Percentiles rank a stretch among this genome's conserved stretches.
phyloP scores from a whole-genome alignment of 2,888 invertebrate species.

The Agonopterix heracliana region DNA sequence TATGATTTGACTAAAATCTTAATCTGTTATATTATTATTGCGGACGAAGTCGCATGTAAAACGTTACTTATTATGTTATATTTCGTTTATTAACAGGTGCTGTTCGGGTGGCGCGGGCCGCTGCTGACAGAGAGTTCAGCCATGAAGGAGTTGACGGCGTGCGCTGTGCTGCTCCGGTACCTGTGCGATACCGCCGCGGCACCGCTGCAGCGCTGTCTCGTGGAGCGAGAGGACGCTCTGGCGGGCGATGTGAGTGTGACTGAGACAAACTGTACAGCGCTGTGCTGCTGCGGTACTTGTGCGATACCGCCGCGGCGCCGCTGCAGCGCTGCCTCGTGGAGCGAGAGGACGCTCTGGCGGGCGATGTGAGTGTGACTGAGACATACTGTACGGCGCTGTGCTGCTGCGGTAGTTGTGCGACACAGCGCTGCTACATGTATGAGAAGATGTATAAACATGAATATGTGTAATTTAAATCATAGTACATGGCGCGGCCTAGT shows the following conservation, averaged over 20 bases:
- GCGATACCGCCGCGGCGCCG: constrained; percentile 91
- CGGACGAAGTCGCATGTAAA: too few species aligned
- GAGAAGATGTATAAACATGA: too few species aligned
- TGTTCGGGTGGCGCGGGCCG: constrained; percentile 89
- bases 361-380: constrained; percentile 74
- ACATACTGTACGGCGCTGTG: constrained; percentile 57
- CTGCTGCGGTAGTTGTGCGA: constrained; percentile 89
- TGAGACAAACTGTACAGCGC: constrained; percentile 42
- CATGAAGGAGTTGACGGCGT: constrained; percentile 77
- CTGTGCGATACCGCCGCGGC: constrained; percentile 91
- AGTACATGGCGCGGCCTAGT: too few species aligned
- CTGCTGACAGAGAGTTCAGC: constrained; percentile 69
- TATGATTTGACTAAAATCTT: too few species aligned
- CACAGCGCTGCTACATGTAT: constrained; percentile 84
- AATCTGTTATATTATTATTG: too few species aligned
- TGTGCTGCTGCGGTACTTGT: constrained; percentile 86
- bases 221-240: constrained; percentile 87
- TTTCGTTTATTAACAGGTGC: constrained; percentile 31
- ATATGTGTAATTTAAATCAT: too few species aligned
- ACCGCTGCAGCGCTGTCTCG: constrained; percentile 88
- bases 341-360: constrained; percentile 86
- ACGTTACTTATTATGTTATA: too few species aligned
- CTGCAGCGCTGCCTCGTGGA: constrained; percentile 90
- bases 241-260: constrained; percentile 81
- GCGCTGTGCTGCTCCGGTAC: constrained; percentile 85